Conservation (phyloP, 1,140 invertebrate genomes). For the Papilio dardanus region DNA sequence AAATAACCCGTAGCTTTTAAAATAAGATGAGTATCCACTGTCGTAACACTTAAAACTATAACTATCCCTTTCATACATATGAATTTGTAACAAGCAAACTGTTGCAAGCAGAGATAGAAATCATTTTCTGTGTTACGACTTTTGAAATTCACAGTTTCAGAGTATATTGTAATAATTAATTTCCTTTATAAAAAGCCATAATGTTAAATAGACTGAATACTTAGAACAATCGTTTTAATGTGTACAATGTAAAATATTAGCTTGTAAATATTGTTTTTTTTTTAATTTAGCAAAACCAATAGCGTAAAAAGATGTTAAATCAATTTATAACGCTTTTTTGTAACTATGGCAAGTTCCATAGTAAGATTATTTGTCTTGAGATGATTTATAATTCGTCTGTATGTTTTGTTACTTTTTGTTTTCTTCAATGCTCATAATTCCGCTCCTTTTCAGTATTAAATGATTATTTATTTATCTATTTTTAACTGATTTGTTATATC, state of each 20-base stretch:
- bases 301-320: no score
- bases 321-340: no score
- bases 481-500: no score
- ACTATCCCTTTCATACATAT: not conserved
- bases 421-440: no score
- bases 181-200: constrained; percentile 36
- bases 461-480: no score
- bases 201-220: constrained; percentile 63
- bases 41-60: not conserved
- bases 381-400: no score
- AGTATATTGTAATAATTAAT: not conserved
- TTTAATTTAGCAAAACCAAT: no score
- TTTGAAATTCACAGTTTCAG: not conserved
- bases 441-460: no score
- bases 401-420: no score
- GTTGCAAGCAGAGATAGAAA: not conserved
- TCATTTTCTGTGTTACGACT: not conserved
- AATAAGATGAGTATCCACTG: not conserved
- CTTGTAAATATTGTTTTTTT: constrained; percentile 40
- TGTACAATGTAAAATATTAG: constrained; percentile 14
- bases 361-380: no score
- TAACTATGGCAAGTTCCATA: no score
- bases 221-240: constrained; percentile 45
- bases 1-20: not conserved
- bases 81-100: no score